These are phyloP conservation scores for Lamellibrachia satsuma DNA, from an alignment of 2,888 invertebrate genomes.

Conservation along the genomic window DNA sequence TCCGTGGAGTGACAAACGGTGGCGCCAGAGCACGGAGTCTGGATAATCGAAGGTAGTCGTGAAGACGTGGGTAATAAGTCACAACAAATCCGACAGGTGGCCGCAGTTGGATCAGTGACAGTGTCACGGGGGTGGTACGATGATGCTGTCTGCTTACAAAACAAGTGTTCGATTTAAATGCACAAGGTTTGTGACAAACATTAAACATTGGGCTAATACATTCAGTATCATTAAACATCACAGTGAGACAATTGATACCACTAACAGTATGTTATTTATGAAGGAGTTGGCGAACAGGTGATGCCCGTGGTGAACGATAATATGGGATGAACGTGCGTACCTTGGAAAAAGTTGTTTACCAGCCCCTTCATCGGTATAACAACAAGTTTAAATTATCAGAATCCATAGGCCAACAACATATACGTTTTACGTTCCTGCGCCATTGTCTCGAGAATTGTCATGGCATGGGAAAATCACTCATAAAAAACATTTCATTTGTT, in stretches of 20 bases:
- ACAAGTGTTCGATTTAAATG: background rate
- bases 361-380: background rate
- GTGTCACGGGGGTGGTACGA: too few species aligned
- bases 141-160: constrained; percentile 10
- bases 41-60: background rate
- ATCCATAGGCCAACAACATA: background rate
- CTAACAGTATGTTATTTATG: background rate
- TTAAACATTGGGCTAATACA: background rate
- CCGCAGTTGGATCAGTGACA: too few species aligned
- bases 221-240: background rate
- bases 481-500: too few species aligned
- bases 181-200: background rate
- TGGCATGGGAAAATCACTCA: too few species aligned
- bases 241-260: background rate
- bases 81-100: too few species aligned
- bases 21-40: background rate
- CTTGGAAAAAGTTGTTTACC: too few species aligned
- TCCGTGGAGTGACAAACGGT: background rate
- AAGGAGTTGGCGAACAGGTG: background rate
- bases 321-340: background rate
- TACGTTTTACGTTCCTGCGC: background rate
- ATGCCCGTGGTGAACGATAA: background rate
- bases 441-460: too few species aligned
- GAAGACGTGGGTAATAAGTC: background rate
- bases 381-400: background rate